Evolutionary conservation across 2,797 vertebrate genomes (phyloP), one percentile per base, ranked within the genome.

Genomic region (Falco rusticolus): DNA sequence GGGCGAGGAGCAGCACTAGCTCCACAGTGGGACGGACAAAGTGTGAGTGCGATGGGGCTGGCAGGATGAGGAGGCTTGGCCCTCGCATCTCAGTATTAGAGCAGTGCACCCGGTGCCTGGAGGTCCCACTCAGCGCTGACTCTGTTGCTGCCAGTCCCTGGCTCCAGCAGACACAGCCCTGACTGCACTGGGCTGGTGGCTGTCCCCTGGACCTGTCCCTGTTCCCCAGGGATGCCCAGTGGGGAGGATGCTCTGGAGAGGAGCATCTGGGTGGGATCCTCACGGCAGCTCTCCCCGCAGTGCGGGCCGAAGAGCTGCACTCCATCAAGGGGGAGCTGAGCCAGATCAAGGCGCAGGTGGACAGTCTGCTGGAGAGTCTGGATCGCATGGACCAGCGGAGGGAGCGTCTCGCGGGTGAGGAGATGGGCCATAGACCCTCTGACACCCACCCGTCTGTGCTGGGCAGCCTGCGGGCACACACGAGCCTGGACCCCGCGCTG

Each of bases 341-440:
- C 39, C 96, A 96, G 91, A 98, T 98, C 93, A 98, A 98, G 94
- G 97, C 84, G 1, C 97, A 95, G 65, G 98, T 98, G 95, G 97
- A 98, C 84, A 94, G n/a, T 45, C 96, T 98, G 37, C 61, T 98
- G 95, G 89, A 97, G 82, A 96, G 86, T 37, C 89, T 98, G 92
- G 97, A 98, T 31, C 80, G 3, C 91, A 97, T 96, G 96, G 97
- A 96, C 51, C 92, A 84, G 87, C 70, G 69, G 50, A 90, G 87
- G 61, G 93, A 95, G 26, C 92, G 13, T 31, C 82, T 89, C 2
- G 3, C 56, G 5, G 97, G 97, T 97, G 78, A 95, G 95, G 33
- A 22, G 28, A 50, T 0, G 0, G 7, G 33, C 33, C 1, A 0
- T 7, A 34, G 63, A 50, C 59, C 31, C 31, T 54, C 43, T 0